Evolutionary conservation across 2,113 vertebrate genomes (phyloP).

Genomic region (Festucalex cinctus): DNA sequence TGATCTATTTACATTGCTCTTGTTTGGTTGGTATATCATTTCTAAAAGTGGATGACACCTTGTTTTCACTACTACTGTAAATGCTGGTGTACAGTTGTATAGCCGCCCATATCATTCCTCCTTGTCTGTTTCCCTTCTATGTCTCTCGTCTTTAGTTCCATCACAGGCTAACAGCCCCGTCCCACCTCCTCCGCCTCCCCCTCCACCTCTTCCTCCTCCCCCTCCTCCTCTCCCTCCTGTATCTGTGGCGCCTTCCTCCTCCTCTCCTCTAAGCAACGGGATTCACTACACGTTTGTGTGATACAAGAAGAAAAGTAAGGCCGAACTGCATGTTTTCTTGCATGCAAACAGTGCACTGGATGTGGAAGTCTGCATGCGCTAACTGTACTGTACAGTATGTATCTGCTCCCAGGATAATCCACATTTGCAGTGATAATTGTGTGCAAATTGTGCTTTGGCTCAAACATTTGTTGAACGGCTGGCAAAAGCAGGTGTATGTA

Average conservation of each 20-base stretch:
- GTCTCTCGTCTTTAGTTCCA: slow-evolving; percentile 81
- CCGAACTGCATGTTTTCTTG: slow-evolving; percentile 71
- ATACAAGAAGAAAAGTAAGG: slow-evolving; percentile 85
- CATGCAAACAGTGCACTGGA: slow-evolving; percentile 26
- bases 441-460: slow-evolving; percentile 67
- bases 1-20: too few relatives aligned
- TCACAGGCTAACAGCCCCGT: slow-evolving; percentile 80
- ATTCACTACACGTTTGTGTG: slow-evolving; percentile 99
- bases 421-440: slow-evolving; percentile 72
- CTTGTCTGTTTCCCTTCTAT: slow-evolving; percentile 47
- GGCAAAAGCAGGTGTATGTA: slow-evolving; percentile 65
- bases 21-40: not conserved
- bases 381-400: slow-evolving; percentile 37
- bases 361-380: slow-evolving; percentile 6
- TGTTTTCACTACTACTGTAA: not conserved
- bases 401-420: slow-evolving; percentile 52
- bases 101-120: slow-evolving; percentile 30
- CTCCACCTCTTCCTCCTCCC: slow-evolving; percentile 79
- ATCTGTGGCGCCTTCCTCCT: slow-evolving; percentile 66
- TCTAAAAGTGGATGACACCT: not conserved
- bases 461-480: slow-evolving; percentile 62
- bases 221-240: slow-evolving; percentile 80
- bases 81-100: not conserved
- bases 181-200: slow-evolving; percentile 76
- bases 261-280: slow-evolving; percentile 90